phyloP scores from a whole-genome alignment of 1,140 invertebrate species.

The Lanistes nyassanus region DNA sequence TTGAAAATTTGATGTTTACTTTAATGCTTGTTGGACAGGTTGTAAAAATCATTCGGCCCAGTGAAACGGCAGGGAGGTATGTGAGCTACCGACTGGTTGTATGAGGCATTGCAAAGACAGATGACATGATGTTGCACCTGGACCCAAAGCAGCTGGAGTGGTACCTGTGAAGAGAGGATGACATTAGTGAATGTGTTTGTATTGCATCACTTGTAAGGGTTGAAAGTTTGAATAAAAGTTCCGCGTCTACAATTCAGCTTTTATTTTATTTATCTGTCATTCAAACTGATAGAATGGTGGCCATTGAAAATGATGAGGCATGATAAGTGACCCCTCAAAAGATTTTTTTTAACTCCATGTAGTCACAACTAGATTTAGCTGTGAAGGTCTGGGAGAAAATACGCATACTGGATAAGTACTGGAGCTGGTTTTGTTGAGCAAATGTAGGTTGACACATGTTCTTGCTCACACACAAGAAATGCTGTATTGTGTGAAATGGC shows the following conservation, averaged over 20 bases:
- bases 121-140: not conserved
- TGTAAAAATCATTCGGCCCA: slow-evolving; percentile 97
- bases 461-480: too few relatives aligned
- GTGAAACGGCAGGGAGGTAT: slow-evolving; percentile 97
- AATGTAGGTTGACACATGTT: too few relatives aligned
- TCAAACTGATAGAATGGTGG: too few relatives aligned
- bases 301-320: too few relatives aligned
- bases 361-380: too few relatives aligned
- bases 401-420: too few relatives aligned
- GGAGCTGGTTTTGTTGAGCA: too few relatives aligned
- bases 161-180: not conserved
- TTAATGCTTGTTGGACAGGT: slow-evolving; percentile 74
- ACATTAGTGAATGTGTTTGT: not conserved
- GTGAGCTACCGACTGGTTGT: slow-evolving; percentile 98
- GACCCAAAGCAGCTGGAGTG: not conserved
- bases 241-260: not conserved
- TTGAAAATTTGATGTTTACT: not conserved
- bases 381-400: too few relatives aligned
- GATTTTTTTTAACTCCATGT: too few relatives aligned
- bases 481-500: too few relatives aligned
- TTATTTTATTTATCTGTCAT: too few relatives aligned
- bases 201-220: not conserved
- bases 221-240: not conserved
- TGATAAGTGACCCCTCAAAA: too few relatives aligned
- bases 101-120: slow-evolving; percentile 63